Base-by-base conservation (phyloP, 2,113 vertebrate species). In the Pelecanus crispus region DNA sequence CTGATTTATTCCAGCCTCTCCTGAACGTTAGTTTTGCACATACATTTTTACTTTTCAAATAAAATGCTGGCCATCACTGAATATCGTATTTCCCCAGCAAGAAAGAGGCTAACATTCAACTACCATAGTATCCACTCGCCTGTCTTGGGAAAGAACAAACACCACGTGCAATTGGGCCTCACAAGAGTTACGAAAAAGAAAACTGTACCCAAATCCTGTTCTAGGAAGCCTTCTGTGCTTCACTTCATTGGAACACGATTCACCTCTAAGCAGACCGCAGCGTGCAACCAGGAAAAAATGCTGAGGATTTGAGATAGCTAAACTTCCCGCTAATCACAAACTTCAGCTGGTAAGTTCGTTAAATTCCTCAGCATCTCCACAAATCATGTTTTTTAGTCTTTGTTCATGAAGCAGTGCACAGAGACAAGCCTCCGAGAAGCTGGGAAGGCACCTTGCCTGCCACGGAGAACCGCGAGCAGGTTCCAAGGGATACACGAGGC, bases 401-500 rank as follows among this genome's bases (percentile, higher is more conserved):
- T 94, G 87, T 95, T 96, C 53, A 28, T 11, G 52, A 66, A 66
- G 87, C 73, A 70, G 22, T 13, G 24, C 73, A 73, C 44, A 77
- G 58, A 86, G 29, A 52, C 11, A 34, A 67, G 56, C 68, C 75
- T 53, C 86, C 7, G n/a, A 86, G 81, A 72, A 68, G 83, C 50
- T 2, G 38, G n/a, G 52, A 92, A 89, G 84, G 81, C 68, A 89
- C 56, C 73, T 12, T 7, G 87, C 66, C 56, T 40, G 61, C 56
- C 65, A 70, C 38, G n/a, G 44, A 83, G 73, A 90, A n/a, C 58
- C 1, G 20, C 9, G 52, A 73, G 34, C 93, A 91, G 95, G 87
- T 95, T 96, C 84, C 70, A 38, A 63, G 31, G n/a, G 66, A 93
- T 31, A 86, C 72, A n/a, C 47, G 34, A 91, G 95, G 95, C 96